Conservation (phyloP, 2,113 vertebrate species). For the Tetraodon nigroviridis region DNA sequence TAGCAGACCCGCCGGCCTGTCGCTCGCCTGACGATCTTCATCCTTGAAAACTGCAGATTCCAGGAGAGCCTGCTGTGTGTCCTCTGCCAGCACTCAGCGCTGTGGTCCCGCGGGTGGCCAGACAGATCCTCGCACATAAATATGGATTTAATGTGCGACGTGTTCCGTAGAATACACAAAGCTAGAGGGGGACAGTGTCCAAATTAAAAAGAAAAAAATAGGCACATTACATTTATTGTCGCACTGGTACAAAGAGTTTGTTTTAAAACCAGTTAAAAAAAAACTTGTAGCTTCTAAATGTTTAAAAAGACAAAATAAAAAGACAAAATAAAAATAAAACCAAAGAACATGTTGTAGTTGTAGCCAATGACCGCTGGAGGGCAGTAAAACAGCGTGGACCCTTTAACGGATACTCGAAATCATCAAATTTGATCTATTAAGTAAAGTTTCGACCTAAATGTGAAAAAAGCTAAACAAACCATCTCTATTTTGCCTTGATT, state of each 20-base stretch:
- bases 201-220: no score
- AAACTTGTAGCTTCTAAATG: no score
- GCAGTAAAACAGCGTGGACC: conserved; percentile 61
- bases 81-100: conserved; percentile 5
- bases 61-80: conserved; percentile 13
- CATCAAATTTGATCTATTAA: background rate
- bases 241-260: no score
- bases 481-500: background rate
- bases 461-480: background rate
- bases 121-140: no score
- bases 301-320: no score
- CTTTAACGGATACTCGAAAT: background rate
- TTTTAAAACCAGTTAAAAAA: no score
- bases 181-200: no score
- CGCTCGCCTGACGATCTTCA: conserved; percentile 48
- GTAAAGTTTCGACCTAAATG: background rate
- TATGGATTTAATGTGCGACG: no score
- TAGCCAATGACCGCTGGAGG: conserved; percentile 60
- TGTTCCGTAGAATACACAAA: no score
- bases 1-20: conserved; percentile 47
- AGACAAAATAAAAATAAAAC: no score
- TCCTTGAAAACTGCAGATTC: conserved; percentile 31
- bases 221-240: no score
- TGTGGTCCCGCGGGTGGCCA: no score
- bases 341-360: conserved; percentile 1